Evolutionary conservation across 2,888 invertebrate genomes (phyloP).

Genomic region (Pheosia tremula): DNA sequence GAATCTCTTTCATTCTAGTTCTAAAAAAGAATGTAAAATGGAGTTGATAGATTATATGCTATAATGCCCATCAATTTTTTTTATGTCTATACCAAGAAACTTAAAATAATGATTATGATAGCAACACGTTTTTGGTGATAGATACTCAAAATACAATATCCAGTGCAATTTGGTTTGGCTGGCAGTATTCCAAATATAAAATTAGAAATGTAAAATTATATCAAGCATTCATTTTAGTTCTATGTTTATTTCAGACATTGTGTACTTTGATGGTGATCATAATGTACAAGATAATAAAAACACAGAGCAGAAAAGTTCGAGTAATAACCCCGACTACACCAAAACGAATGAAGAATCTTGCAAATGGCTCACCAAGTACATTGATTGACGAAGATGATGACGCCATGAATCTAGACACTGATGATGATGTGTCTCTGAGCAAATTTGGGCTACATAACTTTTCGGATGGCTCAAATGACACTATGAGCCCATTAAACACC

Average conservation of each 20-base stretch:
- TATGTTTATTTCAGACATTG: conserved; percentile 59
- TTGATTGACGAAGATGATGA: conserved; percentile 62
- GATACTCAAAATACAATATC: neutral
- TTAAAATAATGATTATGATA: no score
- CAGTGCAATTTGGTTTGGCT: neutral
- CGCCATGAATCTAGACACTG: conserved; percentile 63
- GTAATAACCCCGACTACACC: conserved; percentile 46
- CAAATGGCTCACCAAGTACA: conserved; percentile 49
- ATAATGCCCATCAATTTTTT: no score
- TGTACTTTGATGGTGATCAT: conserved; percentile 61
- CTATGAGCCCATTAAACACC: conserved; percentile 52
- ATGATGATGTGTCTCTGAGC: conserved; percentile 76
- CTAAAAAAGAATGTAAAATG: no score
- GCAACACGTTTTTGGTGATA: neutral
- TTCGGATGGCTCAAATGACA: conserved; percentile 72
- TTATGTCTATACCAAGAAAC: no score
- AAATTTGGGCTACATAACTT: conserved; percentile 75
- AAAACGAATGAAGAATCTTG: conserved; percentile 61
- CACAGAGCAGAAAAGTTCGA: conserved; percentile 36
- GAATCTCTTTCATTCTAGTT: no score
- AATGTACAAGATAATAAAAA: conserved; percentile 62
- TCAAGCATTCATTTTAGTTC: neutral
- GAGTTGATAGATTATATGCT: no score
- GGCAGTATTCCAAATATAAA: neutral
- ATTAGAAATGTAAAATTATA: neutral